Conservation (phyloP, 2,888 invertebrate species). For the Torymus tubicola region DNA sequence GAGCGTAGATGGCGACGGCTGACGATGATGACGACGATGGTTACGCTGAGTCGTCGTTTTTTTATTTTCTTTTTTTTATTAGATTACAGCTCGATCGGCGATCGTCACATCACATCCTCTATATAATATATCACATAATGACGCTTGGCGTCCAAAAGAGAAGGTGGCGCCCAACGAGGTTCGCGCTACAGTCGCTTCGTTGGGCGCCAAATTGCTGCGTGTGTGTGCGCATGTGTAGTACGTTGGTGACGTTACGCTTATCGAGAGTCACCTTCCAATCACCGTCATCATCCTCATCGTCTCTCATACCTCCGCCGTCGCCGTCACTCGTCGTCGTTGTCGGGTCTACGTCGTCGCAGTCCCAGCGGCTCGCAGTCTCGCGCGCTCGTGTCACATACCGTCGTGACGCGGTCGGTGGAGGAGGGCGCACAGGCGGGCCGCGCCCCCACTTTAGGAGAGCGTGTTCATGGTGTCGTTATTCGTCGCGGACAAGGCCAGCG, state of each 20-base stretch:
- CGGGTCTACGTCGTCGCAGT: neutral
- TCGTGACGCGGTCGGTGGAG: conserved; percentile 42
- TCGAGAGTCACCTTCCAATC: neutral
- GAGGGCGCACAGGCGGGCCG: conserved; percentile 66
- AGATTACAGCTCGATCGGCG: neutral
- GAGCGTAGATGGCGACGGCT: conserved; percentile 19
- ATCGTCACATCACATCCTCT: conserved; percentile 42
- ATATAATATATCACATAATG: conserved; percentile 51
- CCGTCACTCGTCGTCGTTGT: conserved; percentile 14
- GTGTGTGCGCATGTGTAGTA: conserved; percentile 7
- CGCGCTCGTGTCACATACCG: neutral
- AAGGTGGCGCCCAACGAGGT: conserved; percentile 12
- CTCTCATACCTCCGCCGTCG: conserved; percentile 23
- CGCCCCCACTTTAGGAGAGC: conserved; percentile 77
- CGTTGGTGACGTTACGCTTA: neutral
- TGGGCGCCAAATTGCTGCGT: conserved; percentile 40
- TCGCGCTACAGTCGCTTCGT: neutral
- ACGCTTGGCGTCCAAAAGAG: conserved; percentile 20
- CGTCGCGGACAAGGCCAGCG: conserved; percentile 78
- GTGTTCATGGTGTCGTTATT: conserved; percentile 77
- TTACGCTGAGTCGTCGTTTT: neutral
- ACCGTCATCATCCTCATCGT: conserved; percentile 16
- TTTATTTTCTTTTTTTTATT: neutral
- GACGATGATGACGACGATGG: conserved; percentile 32
- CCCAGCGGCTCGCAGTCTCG: too few species aligned